phyloP scores from a whole-genome alignment of 1,140 invertebrate species.

The Zaprionus inermis region DNA sequence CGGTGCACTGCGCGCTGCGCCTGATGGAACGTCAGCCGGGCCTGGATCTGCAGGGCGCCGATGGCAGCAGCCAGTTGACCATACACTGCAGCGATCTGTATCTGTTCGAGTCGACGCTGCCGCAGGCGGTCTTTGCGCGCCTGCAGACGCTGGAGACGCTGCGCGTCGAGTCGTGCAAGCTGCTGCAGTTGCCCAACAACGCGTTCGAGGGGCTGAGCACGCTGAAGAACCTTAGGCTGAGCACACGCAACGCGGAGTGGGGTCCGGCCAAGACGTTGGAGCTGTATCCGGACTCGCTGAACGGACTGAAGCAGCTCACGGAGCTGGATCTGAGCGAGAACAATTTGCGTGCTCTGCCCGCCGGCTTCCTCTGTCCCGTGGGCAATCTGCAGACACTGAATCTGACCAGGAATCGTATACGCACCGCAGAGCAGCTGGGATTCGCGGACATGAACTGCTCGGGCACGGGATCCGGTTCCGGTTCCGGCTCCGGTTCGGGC shows the following conservation, averaged over 20 bases:
- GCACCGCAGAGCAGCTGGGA: slow-evolving; percentile 89
- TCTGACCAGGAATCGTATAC: slow-evolving; percentile 92
- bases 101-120: slow-evolving; percentile 91
- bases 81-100: slow-evolving; percentile 91
- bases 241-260: slow-evolving; percentile 91
- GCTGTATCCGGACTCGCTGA: slow-evolving; percentile 88
- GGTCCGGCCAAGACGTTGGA: slow-evolving; percentile 89
- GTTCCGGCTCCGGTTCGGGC: slow-evolving; percentile 76
- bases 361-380: slow-evolving; percentile 90
- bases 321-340: slow-evolving; percentile 92
- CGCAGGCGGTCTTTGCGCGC: slow-evolving; percentile 89
- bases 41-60: slow-evolving; percentile 87
- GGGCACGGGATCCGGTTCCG: slow-evolving; percentile 75
- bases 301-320: slow-evolving; percentile 90
- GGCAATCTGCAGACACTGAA: slow-evolving; percentile 92
- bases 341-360: slow-evolving; percentile 91
- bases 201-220: slow-evolving; percentile 91
- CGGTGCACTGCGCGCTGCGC: slow-evolving; percentile 88
- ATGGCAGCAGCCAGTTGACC: slow-evolving; percentile 88
- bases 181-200: slow-evolving; percentile 90
- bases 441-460: slow-evolving; percentile 86
- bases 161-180: slow-evolving; percentile 91
- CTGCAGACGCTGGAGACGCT: slow-evolving; percentile 90
- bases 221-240: slow-evolving; percentile 89
- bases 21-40: slow-evolving; percentile 88